Conservation (phyloP, 1,140 invertebrate genomes). For the Varroa destructor region DNA sequence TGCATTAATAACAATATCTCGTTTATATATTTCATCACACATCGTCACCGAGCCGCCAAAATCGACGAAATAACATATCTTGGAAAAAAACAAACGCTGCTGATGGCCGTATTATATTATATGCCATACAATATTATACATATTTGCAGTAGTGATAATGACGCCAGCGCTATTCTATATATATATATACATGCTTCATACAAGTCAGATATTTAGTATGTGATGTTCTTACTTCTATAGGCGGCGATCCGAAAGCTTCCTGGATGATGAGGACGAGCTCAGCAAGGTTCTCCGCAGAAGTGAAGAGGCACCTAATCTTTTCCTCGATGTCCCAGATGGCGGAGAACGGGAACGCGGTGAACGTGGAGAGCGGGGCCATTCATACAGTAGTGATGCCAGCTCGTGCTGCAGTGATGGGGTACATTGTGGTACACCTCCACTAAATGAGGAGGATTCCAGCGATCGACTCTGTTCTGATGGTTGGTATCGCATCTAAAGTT, state of each 20-base stretch:
- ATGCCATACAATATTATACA: too few relatives aligned
- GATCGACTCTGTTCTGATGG: slow-evolving; percentile 11
- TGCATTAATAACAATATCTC: too few relatives aligned
- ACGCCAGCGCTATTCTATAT: too few relatives aligned
- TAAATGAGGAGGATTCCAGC: slow-evolving; percentile 4
- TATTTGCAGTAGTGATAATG: too few relatives aligned
- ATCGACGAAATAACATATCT: too few relatives aligned
- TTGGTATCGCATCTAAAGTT: neutral
- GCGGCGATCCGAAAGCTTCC: slow-evolving; percentile 26
- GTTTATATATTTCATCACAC: too few relatives aligned
- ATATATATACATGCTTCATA: too few relatives aligned
- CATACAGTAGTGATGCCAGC: slow-evolving; percentile 12
- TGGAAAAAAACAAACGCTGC: too few relatives aligned
- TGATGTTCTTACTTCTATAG: neutral
- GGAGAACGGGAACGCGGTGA: neutral
- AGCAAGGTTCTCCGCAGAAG: slow-evolving; percentile 14
- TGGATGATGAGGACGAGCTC: slow-evolving; percentile 27
- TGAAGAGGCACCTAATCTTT: slow-evolving; percentile 18
- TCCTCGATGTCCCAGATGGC: slow-evolving; percentile 8
- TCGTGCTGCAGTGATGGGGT: slow-evolving; percentile 22
- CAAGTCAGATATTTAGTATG: too few relatives aligned
- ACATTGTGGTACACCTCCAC: slow-evolving; percentile 15
- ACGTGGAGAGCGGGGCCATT: neutral
- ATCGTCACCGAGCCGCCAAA: too few relatives aligned
- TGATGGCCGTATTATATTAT: too few relatives aligned